These are phyloP conservation scores for Pluvianellus socialis DNA, from an alignment of 2,113 vertebrate species.

Conservation along the genomic window DNA sequence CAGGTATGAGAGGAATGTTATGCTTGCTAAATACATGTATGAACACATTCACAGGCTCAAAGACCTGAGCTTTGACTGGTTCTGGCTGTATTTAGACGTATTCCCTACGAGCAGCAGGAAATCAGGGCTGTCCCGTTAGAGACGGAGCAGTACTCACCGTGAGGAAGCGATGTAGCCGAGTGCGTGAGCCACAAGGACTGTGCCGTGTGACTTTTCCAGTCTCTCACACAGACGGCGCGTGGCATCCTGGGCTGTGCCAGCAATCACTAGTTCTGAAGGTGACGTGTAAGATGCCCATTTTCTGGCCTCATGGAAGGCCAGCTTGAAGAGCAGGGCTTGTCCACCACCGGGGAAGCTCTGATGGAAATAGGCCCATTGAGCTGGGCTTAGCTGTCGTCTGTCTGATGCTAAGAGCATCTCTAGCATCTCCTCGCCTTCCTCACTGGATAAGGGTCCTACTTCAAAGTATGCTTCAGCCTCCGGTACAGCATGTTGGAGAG, in stretches of 20 bases:
- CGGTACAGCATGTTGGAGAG: background rate
- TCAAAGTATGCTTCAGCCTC: conserved; percentile 62
- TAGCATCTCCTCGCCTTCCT: conserved; percentile 70
- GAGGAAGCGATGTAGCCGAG: conserved; percentile 78
- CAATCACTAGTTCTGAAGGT: conserved; percentile 36
- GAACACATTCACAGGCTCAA: background rate
- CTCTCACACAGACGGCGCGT: conserved; percentile 68
- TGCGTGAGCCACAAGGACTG: conserved; percentile 67
- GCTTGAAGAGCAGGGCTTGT: conserved; percentile 74
- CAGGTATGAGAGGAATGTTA: background rate
- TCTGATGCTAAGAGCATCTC: conserved; percentile 50
- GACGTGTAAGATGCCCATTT: conserved; percentile 76
- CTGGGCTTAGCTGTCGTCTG: conserved; percentile 26
- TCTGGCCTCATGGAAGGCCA: conserved; percentile 74
- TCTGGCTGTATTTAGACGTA: background rate
- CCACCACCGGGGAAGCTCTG: conserved; percentile 63
- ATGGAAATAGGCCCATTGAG: conserved; percentile 65
- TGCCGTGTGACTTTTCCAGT: conserved; percentile 79
- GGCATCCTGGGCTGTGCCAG: conserved; percentile 61
- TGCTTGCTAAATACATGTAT: background rate
- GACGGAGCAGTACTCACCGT: conserved; percentile 36
- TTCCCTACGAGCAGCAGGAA: background rate
- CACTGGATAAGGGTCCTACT: conserved; percentile 60
- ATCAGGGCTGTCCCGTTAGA: background rate
- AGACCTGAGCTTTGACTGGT: background rate